Evolutionary conservation across 2,888 invertebrate species (phyloP), one percentile per base, ranked within the genome.

Genomic region (Pimpla rufipes): DNA sequence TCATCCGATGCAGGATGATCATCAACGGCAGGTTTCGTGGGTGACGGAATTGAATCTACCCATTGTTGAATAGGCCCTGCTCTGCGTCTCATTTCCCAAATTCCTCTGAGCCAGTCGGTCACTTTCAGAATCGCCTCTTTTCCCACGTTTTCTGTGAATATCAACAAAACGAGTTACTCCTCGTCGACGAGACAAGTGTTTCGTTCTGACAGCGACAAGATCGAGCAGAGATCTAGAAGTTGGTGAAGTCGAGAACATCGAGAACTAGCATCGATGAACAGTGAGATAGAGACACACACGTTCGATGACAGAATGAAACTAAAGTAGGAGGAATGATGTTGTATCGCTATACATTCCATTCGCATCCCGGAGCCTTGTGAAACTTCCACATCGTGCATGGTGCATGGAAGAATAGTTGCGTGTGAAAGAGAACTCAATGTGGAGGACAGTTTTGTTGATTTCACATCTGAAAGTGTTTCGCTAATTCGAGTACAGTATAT

Each of bases 1-100:
- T 81, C 77, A 11, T 85, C 84, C 50, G 74, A 75, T 45, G 81
- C 77, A 10, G 79, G 45, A 21, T 68, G 74, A 78, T 85, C 84
- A 7, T 78, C 85, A 5, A 84, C 66, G 47, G 87, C 70, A 18
- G 83, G 74, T 16, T 89, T 84, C 18, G 88, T 88, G 37, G 93
- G 90, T 10, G 89, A 92, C 40, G 96, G 96, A 85, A 96, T 93
- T 7, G 96, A 96, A 90, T 97, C 96, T 85, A 97, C 94, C 97
- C 97, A 97, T 94, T 96, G 96, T 90, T 97, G 96, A 71, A 97
- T 96, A 37, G 94, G 94, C 81, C 94, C 93, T 67, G 96, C 95
- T 86, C 96, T 95, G 90, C 95, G 96, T 88, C 95, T 93, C 95
- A 95, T 95, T 88, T 95, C 95, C 92, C 93, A 93, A 86, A 93